phyloP scores from a whole-genome alignment of 2,113 vertebrate genomes.

The Pleuronectes platessa region DNA sequence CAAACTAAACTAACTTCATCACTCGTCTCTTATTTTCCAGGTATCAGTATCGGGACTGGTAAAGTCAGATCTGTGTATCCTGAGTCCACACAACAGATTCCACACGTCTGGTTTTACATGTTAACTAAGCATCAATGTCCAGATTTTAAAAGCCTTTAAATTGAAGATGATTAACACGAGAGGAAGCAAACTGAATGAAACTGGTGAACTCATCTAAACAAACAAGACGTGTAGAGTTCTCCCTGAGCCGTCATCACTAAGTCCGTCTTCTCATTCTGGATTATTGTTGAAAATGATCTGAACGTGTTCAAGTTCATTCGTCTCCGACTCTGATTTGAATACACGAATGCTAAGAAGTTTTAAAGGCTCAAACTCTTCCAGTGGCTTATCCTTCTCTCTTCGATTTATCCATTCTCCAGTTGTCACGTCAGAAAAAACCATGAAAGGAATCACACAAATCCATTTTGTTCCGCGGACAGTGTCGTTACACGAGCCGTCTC shows the following conservation, averaged over 20 bases:
- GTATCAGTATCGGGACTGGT: no score
- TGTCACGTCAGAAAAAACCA: slow-evolving; percentile 27
- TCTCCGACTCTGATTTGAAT: slow-evolving; percentile 32
- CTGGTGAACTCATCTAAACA: not conserved
- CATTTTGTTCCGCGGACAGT: slow-evolving; percentile 16
- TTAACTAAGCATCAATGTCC: not conserved
- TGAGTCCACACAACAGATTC: no score
- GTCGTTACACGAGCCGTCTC: slow-evolving; percentile 17
- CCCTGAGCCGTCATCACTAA: slow-evolving; percentile 4
- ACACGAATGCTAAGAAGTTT: slow-evolving; percentile 45
- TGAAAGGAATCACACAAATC: slow-evolving; percentile 16
- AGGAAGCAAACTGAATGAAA: no score
- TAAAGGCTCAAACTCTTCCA: slow-evolving; percentile 48
- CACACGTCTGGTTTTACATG: no score
- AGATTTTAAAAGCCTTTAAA: not conserved
- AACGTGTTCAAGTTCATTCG: slow-evolving; percentile 45
- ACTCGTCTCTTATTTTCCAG: no score
- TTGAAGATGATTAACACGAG: not conserved
- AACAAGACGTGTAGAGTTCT: not conserved
- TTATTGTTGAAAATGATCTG: slow-evolving; percentile 39
- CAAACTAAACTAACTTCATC: no score
- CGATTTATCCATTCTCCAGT: slow-evolving; percentile 38
- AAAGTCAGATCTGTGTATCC: no score
- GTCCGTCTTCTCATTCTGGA: slow-evolving; percentile 30
- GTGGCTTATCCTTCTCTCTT: slow-evolving; percentile 44